Conservation (phyloP, 2,113 vertebrate genomes). For the Caretta caretta region DNA sequence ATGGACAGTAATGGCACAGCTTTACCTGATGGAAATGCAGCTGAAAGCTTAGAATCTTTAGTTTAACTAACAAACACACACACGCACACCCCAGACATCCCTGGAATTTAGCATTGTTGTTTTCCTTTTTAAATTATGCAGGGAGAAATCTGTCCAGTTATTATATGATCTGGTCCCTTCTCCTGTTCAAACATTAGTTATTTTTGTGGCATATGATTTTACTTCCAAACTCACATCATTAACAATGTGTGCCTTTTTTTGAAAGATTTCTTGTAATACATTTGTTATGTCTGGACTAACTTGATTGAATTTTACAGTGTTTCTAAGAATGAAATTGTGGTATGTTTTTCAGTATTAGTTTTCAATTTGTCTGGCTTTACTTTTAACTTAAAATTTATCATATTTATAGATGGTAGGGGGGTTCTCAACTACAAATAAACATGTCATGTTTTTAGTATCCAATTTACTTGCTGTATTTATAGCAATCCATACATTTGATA, state of each 20-base stretch:
- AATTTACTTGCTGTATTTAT: constrained; percentile 85
- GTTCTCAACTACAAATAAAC: constrained; percentile 47
- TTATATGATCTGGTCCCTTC: constrained; percentile 46
- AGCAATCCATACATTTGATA: constrained; percentile 81
- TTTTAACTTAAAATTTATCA: constrained; percentile 82
- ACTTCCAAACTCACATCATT: constrained; percentile 80
- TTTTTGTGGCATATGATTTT: constrained; percentile 64
- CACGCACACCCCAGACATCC: neutral
- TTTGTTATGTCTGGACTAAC: constrained; percentile 84
- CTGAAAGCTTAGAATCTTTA: constrained; percentile 94
- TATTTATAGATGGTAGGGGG: constrained; percentile 85
- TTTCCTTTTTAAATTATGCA: constrained; percentile 54
- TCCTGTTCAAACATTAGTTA: constrained; percentile 31
- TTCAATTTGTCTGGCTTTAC: constrained; percentile 73
- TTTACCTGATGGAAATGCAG: constrained; percentile 81
- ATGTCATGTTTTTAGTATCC: constrained; percentile 77
- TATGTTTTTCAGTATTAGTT: constrained; percentile 79
- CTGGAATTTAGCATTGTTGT: constrained; percentile 43
- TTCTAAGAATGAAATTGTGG: constrained; percentile 80
- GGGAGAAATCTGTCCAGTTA: constrained; percentile 23
- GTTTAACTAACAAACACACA: constrained; percentile 79
- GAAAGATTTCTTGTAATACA: constrained; percentile 83
- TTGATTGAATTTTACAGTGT: constrained; percentile 82
- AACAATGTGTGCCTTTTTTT: constrained; percentile 92
- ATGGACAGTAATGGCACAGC: constrained; percentile 89